phyloP scores from a whole-genome alignment of 1,140 invertebrate genomes.

The Pseudachorutes palmiensis region DNA sequence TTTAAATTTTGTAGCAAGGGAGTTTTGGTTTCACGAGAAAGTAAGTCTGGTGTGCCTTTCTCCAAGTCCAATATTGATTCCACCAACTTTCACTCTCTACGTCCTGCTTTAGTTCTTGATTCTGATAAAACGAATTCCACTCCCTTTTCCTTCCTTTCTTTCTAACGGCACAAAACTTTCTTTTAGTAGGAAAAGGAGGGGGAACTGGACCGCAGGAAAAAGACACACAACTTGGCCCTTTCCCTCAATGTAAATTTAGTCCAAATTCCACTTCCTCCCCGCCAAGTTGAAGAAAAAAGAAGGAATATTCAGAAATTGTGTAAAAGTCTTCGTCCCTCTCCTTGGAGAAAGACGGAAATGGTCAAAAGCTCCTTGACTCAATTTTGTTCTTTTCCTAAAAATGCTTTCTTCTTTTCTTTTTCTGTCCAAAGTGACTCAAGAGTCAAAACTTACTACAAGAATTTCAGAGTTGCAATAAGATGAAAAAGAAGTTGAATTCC shows the following conservation, averaged over 20 bases:
- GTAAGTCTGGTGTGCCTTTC: background rate
- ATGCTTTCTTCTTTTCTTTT: background rate
- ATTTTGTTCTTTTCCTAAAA: background rate
- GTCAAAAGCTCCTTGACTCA: too few relatives aligned
- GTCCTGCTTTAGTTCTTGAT: too few relatives aligned
- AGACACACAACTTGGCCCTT: background rate
- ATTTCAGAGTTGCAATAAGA: too few relatives aligned
- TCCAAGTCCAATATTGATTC: slow-evolving; percentile 13
- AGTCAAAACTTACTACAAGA: too few relatives aligned
- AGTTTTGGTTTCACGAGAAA: background rate
- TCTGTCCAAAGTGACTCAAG: too few relatives aligned
- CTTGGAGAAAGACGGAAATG: background rate
- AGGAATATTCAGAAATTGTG: background rate
- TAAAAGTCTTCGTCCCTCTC: background rate
- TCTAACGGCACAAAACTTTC: background rate
- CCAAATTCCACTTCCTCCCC: background rate
- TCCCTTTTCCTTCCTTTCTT: background rate
- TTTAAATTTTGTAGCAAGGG: background rate
- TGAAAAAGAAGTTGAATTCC: background rate
- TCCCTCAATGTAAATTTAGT: background rate
- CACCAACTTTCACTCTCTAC: too few relatives aligned
- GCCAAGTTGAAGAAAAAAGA: background rate
- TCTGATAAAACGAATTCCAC: too few relatives aligned
- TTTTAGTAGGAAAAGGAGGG: background rate
- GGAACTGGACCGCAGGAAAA: background rate